phyloP scores from a whole-genome alignment of 2,888 invertebrate species.

The Himalopsyche kuldschensis region DNA sequence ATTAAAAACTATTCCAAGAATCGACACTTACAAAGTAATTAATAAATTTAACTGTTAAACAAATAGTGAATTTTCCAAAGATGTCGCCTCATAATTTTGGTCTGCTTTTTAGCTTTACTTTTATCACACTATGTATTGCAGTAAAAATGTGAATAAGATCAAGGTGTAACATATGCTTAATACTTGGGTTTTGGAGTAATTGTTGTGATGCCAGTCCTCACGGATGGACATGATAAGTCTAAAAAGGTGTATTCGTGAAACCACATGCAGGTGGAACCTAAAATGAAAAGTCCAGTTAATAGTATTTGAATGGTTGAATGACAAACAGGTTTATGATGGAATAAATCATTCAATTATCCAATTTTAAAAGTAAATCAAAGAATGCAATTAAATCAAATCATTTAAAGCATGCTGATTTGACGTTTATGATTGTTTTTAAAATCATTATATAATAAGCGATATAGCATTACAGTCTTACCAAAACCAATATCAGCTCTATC shows the following conservation, averaged over 20 bases:
- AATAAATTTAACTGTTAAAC: too few relatives aligned
- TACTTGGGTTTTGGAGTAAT: conserved; percentile 18
- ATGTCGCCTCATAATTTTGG: too few relatives aligned
- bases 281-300: not conserved
- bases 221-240: conserved; percentile 11
- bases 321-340: too few relatives aligned
- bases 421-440: too few relatives aligned
- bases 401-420: too few relatives aligned
- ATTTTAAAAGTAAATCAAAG: not conserved
- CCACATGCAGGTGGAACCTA: conserved; percentile 22
- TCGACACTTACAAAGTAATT: too few relatives aligned
- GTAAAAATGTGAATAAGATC: too few relatives aligned
- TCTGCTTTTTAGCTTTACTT: too few relatives aligned
- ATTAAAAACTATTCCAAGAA: too few relatives aligned
- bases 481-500: conserved; percentile 17
- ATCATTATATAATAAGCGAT: not conserved
- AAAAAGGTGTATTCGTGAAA: conserved; percentile 20
- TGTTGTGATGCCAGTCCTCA: conserved; percentile 17
- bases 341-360: not conserved
- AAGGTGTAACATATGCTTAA: not conserved
- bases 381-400: not conserved
- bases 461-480: not conserved
- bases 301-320: too few relatives aligned
- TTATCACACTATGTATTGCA: too few relatives aligned
- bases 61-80: too few relatives aligned